Conservation (phyloP, 92 coral and sea anemone genomes). For the Phymanthus crucifer region DNA sequence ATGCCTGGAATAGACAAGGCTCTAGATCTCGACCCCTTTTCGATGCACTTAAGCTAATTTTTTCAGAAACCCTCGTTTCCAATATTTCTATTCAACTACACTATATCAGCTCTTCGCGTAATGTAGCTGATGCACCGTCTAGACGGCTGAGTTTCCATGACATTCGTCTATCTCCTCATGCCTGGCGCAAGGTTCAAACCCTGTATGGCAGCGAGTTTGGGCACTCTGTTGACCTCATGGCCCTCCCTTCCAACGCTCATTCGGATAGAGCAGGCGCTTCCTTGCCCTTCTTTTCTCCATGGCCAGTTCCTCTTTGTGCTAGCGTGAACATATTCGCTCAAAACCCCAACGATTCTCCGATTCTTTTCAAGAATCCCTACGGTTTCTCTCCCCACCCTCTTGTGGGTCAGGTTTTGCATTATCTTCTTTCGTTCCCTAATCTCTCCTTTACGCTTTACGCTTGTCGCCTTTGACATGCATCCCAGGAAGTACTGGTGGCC, state of each 20-base stretch:
- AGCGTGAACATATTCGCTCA: constrained; percentile 1
- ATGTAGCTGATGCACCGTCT: no score
- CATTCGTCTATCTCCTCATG: not conserved
- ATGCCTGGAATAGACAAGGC: constrained; percentile 48
- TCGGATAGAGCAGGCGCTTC: not conserved
- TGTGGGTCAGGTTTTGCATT: not conserved
- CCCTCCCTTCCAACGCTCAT: constrained; percentile 1
- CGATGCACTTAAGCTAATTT: constrained; percentile 47
- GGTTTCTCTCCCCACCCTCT: no score
- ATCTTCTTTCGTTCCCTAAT: not conserved
- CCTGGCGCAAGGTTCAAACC: constrained; percentile 18
- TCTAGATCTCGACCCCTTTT: constrained; percentile 34
- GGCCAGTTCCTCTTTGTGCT: not conserved
- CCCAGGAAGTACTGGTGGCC: not conserved
- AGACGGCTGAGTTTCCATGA: no score
- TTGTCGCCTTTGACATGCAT: constrained; percentile 3
- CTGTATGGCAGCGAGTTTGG: constrained; percentile 14
- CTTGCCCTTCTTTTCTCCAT: not conserved
- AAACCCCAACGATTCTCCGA: not conserved
- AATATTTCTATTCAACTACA: constrained; percentile 28
- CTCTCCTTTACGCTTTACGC: not conserved
- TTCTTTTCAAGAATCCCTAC: not conserved
- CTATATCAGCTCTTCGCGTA: constrained; percentile 4
- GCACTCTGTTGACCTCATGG: not conserved
- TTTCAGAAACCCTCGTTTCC: no score